These are phyloP conservation scores for Drosophila tsacasi DNA, from an alignment of 1,140 invertebrate genomes.

Conservation along the genomic window DNA sequence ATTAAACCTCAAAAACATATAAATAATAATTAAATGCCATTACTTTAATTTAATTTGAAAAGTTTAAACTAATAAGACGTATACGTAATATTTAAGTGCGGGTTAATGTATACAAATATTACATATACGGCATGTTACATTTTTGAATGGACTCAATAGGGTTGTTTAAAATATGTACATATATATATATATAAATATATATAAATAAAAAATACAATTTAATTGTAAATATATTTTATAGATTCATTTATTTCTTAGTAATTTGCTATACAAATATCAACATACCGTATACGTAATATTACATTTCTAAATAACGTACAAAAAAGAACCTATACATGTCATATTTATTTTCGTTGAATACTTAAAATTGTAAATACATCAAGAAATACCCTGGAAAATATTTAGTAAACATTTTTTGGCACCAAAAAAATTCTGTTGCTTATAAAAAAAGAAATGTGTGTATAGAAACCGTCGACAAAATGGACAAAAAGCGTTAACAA, in stretches of 20 bases:
- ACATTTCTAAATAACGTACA: not conserved
- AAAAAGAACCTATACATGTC: not conserved
- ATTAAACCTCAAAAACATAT: too few species aligned
- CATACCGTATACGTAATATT: not conserved
- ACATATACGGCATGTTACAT: not conserved
- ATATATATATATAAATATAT: not conserved
- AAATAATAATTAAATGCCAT: too few species aligned
- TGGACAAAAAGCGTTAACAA: slow-evolving; percentile 57
- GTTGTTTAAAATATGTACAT: not conserved
- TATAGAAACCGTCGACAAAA: slow-evolving; percentile 26
- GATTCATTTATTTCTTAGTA: not conserved
- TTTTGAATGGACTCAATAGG: not conserved
- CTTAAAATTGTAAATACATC: not conserved
- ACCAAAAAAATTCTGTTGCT: slow-evolving; percentile 17
- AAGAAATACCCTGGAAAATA: not conserved
- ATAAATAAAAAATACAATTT: too few species aligned
- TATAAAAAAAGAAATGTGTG: slow-evolving; percentile 16
- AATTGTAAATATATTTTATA: not conserved
- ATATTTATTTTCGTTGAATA: not conserved
- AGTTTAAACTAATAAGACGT: not conserved
- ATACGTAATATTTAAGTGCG: not conserved
- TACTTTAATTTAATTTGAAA: too few species aligned
- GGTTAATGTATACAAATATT: not conserved
- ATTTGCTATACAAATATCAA: not conserved
- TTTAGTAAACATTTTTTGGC: not conserved